These are phyloP conservation scores for Conger conger DNA, from an alignment of 2,113 vertebrate species.

Conservation along the genomic window DNA sequence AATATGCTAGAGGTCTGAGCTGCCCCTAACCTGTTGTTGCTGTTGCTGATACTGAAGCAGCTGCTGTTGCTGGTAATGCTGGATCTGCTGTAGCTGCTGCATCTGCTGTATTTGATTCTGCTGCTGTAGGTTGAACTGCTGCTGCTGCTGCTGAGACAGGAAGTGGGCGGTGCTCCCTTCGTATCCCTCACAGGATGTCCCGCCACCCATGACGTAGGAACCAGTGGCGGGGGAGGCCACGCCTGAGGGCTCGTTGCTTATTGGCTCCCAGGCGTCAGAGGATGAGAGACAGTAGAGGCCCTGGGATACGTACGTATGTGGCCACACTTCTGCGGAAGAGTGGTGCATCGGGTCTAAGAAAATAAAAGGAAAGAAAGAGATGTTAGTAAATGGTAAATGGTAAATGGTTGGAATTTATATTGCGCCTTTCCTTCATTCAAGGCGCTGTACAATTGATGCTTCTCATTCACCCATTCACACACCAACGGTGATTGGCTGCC, in stretches of 20 bases:
- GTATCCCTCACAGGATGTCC: constrained; percentile 59
- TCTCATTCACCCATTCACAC: no score
- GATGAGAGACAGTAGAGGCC: constrained; percentile 97
- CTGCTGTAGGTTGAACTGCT: constrained; percentile 69
- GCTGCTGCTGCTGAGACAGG: constrained; percentile 70
- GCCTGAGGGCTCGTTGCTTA: constrained; percentile 84
- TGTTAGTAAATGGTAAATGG: no score
- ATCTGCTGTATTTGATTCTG: constrained; percentile 73
- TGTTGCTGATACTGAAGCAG: constrained; percentile 76
- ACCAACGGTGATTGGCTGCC: no score
- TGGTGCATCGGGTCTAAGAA: constrained; percentile 82
- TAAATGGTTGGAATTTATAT: no score
- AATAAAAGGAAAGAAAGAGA: constrained; percentile 13
- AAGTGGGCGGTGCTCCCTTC: constrained; percentile 65
- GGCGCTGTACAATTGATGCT: no score
- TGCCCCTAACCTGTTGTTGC: constrained; percentile 67
- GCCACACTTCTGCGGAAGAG: constrained; percentile 88
- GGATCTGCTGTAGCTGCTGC: constrained; percentile 75
- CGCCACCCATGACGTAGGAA: constrained; percentile 74
- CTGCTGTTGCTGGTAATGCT: constrained; percentile 78
- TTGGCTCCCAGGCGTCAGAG: constrained; percentile 93
- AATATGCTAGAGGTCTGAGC: constrained; percentile 4
- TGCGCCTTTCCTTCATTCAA: no score
- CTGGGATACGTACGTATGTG: constrained; percentile 94
- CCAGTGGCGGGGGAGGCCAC: constrained; percentile 85